Evolutionary conservation across 2,113 vertebrate species (phyloP), one percentile per base, ranked within the genome.

Genomic region (Macquaria australasica): DNA sequence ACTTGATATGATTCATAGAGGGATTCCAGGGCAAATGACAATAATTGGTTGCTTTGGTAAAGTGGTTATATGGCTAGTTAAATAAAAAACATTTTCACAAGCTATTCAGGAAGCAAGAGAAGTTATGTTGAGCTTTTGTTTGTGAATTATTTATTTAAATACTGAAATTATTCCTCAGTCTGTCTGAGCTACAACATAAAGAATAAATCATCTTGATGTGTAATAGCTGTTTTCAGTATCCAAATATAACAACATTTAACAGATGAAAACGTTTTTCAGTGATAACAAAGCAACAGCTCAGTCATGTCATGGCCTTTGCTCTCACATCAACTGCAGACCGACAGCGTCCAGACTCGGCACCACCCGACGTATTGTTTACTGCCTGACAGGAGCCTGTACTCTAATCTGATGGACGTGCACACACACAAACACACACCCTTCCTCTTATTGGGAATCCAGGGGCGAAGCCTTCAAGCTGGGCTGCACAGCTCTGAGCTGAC

Each of bases 401-500:
- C 41, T 37, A 23, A 21, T 73, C 62, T 77, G 50, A 80, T 28
- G 73, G 67, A 79, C 37, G 48, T 5, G 8, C 81, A 48, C 72
- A 43, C 71, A 58, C 77, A 15, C 21, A 68, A 43, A 53, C 76
- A 58, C 37, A 60, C 41, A 70, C 14, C 16, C 48, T 50, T 45
- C 56, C 60, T 68, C 64, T 88, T 84, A 83, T 79, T 84, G 64
- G 37, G 51, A 83, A 82, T 76, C 77, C 59, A 60, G 69, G 60
- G 80, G 72, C 60, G 81, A 73, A 81, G 59, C 51, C 74, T 87
- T 83, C 85, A 86, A 82, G 87, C 88, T 66, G 89, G 45, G 85
- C 84, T 79, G 83, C 82, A 63, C 69, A 73, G 77, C 76, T 86
- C 66, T 72, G 82, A 91, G 82, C 81, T 85, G 88, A 91, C 43